phyloP scores from a whole-genome alignment of 1,140 invertebrate species.

The Dendrolimus punctatus region DNA sequence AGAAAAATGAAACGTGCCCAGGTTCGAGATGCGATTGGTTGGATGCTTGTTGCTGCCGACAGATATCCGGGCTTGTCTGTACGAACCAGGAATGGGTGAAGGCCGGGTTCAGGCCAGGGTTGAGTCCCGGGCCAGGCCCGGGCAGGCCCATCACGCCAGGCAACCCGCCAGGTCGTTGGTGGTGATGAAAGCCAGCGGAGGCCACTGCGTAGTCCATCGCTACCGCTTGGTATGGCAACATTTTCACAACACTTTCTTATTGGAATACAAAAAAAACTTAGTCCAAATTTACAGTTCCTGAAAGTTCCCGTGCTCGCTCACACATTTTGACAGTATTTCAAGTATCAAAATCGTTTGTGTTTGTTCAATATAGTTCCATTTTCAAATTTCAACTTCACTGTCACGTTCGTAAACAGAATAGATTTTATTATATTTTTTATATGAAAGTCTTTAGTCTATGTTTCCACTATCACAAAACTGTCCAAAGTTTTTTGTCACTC shows the following conservation, averaged over 20 bases:
- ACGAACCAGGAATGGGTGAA: slow-evolving; percentile 95
- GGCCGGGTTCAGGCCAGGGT: slow-evolving; percentile 72
- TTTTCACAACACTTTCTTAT: slow-evolving; percentile 56
- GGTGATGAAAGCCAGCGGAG: slow-evolving; percentile 80
- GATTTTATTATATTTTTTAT: slow-evolving; percentile 4
- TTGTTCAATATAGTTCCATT: too few species aligned
- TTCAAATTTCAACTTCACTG: too few species aligned
- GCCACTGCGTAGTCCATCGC: slow-evolving; percentile 90
- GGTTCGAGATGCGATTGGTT: slow-evolving; percentile 88
- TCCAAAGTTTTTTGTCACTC: slow-evolving; percentile 17
- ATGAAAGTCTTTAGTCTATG: slow-evolving; percentile 6
- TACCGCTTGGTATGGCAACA: slow-evolving; percentile 90
- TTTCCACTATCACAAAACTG: slow-evolving; percentile 5
- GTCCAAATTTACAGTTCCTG: slow-evolving; percentile 26
- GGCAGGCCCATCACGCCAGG: slow-evolving; percentile 75
- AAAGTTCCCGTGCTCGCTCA: slow-evolving; percentile 31
- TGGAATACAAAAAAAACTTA: slow-evolving; percentile 15
- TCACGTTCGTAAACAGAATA: too few species aligned
- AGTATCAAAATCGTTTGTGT: background rate
- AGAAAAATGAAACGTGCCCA: slow-evolving; percentile 85
- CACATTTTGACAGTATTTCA: slow-evolving; percentile 22
- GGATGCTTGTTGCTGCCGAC: slow-evolving; percentile 83
- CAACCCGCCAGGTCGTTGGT: slow-evolving; percentile 78
- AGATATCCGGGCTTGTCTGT: slow-evolving; percentile 87
- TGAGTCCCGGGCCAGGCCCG: slow-evolving; percentile 65